Evolutionary conservation across 1,140 invertebrate species (phyloP), one percentile per base, ranked within the genome.

Genomic region (Bombus sylvicola): DNA sequence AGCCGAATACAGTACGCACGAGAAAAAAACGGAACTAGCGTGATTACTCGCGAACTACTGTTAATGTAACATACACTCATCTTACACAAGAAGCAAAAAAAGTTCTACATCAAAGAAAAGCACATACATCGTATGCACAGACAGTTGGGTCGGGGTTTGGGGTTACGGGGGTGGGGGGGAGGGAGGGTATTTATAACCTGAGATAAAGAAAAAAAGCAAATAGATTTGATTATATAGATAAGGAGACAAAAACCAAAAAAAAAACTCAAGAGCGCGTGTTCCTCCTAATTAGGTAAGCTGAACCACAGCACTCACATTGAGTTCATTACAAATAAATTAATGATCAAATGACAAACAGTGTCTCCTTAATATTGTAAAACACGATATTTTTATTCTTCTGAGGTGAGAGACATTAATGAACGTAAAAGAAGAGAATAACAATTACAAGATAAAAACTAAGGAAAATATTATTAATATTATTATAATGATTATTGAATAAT

Each of bases 371-470:
- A 93, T 90, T 90, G 88, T 91, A 88, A 91, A 90, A 92, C 83
- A 90, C 90, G 91, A 93, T 93, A 94, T 93, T 93, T 93, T 93
- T 94, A 90, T 94, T 94, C 93, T 91, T 91, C 91, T 88, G 90
- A 92, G 88, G 88, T 91, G 91, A 80, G 90, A 91, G 71, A 91
- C 85, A 87, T 87, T 87, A 88, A 84, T 77, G 84, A 82, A 72
- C 87, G 73, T 79, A 73, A 74, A 41, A 88, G 68, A 68, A 87
- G 87, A 83, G 53, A 84, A 92, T 91, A 93, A 91, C 87, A 85
- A 91, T 93, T 88, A 88, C 86, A 81, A 85, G 86, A 86, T 92
- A 93, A 93, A 83, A 87, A 89, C 83, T 92, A 93, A 93, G 92
- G 73, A 92, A 89, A 88, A 91, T 93, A 94, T 92, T 90, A 93